Evolutionary conservation across 1,140 invertebrate genomes (phyloP).

Genomic region (Chironomus tepperi): DNA sequence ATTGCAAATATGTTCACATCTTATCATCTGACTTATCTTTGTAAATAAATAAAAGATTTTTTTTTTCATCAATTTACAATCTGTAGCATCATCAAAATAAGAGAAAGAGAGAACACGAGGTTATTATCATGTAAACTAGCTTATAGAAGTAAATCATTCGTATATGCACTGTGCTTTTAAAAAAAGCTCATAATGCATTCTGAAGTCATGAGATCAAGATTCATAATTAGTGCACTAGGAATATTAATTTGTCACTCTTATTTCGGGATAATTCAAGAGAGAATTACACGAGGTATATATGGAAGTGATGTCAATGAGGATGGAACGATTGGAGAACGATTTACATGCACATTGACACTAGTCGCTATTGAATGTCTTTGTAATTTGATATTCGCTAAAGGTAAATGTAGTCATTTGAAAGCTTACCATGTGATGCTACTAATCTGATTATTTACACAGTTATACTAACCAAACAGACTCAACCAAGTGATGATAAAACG

Average conservation of each 20-base stretch:
- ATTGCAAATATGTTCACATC: too few species aligned
- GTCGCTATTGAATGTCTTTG: constrained; percentile 84
- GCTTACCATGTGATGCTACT: constrained; percentile 1
- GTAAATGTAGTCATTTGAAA: constrained; percentile 40
- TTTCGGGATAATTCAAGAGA: constrained; percentile 89
- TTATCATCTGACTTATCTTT: too few species aligned
- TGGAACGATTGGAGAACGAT: constrained; percentile 60
- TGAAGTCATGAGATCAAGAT: neutral
- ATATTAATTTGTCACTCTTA: constrained; percentile 90
- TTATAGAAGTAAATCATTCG: too few species aligned
- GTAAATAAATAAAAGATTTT: too few species aligned
- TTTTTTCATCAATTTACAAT: too few species aligned
- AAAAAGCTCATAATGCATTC: too few species aligned
- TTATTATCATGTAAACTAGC: too few species aligned
- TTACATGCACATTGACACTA: constrained; percentile 73
- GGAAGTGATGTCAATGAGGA: constrained; percentile 42
- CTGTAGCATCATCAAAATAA: too few species aligned
- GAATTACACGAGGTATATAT: constrained; percentile 83
- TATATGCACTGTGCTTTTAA: too few species aligned
- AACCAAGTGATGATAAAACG: constrained; percentile 61
- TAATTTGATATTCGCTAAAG: constrained; percentile 80
- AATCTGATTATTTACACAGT: neutral
- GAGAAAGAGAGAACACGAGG: too few species aligned
- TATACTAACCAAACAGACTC: constrained; percentile 29
- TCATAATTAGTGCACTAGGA: constrained; percentile 64